Conservation (phyloP, 2,113 vertebrate species). For the Mirounga angustirostris region DNA sequence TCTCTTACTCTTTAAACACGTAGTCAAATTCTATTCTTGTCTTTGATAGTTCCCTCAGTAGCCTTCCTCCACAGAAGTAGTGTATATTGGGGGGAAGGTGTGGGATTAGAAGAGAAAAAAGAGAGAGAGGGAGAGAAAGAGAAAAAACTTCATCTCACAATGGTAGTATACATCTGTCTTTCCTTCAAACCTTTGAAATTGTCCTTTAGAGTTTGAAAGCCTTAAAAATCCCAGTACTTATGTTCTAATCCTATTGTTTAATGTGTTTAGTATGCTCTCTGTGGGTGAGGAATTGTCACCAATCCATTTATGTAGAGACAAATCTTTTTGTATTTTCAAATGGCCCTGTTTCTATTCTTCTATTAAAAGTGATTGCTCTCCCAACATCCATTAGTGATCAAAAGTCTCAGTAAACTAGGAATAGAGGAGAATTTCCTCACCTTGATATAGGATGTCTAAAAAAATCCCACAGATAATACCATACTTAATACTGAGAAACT, state of each 20-base stretch:
- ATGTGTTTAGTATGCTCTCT: not conserved
- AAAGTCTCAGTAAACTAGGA: not conserved
- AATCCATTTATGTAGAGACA: not conserved
- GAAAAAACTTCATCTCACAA: not conserved
- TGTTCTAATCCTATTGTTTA: not conserved
- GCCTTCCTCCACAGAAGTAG: not conserved
- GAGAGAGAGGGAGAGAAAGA: not conserved
- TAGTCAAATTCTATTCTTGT: not conserved
- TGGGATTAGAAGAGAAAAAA: not conserved
- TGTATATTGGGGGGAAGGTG: fast-evolving
- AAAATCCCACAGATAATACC: not conserved
- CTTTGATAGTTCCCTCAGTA: not conserved
- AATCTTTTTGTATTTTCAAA: not conserved
- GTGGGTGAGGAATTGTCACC: not conserved
- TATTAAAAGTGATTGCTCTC: not conserved
- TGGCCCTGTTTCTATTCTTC: not conserved
- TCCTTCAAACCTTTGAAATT: not conserved
- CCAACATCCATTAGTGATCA: not conserved
- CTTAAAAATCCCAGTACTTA: not conserved
- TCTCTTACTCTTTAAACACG: not conserved
- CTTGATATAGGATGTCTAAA: not conserved
- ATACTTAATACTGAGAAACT: not conserved
- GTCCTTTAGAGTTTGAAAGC: not conserved
- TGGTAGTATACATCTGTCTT: not conserved
- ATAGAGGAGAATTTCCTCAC: not conserved